phyloP scores from a whole-genome alignment of 2,113 vertebrate genomes.

The Pachyramphus minor region DNA sequence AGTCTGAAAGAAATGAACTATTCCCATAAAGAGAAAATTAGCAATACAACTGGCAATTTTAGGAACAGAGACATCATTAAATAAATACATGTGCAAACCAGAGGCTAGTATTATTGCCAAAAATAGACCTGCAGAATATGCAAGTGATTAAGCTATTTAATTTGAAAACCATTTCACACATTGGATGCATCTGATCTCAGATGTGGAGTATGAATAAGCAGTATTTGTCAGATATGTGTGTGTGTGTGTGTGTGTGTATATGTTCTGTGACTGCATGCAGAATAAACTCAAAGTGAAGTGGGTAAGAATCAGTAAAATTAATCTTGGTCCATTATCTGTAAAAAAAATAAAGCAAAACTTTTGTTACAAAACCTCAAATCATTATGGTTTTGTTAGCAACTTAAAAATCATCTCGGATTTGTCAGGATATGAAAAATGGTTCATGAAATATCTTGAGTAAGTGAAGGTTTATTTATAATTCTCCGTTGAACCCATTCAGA shows the following conservation, averaged over 20 bases:
- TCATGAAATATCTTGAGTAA: neutral
- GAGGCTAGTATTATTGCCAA: neutral
- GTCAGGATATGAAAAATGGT: neutral
- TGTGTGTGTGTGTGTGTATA: neutral
- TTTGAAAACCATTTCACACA: neutral
- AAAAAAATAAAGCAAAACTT: neutral
- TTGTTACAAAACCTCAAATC: neutral
- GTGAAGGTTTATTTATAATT: neutral
- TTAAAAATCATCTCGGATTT: neutral
- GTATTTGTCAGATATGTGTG: neutral
- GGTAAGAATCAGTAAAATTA: neutral
- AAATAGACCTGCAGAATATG: conserved; percentile 28
- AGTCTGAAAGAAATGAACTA: neutral
- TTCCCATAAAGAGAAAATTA: conserved; percentile 33
- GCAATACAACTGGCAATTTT: conserved; percentile 35
- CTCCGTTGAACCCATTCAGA: neutral
- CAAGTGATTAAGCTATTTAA: neutral
- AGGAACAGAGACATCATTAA: conserved; percentile 19
- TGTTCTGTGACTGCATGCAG: neutral
- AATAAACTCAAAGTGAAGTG: neutral
- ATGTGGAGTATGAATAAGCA: neutral
- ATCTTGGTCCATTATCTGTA: neutral
- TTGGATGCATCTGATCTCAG: neutral
- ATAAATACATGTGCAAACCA: conserved; percentile 35
- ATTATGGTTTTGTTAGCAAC: neutral